Evolutionary conservation across 2,113 vertebrate genomes (phyloP).

Genomic region (Gobius niger): DNA sequence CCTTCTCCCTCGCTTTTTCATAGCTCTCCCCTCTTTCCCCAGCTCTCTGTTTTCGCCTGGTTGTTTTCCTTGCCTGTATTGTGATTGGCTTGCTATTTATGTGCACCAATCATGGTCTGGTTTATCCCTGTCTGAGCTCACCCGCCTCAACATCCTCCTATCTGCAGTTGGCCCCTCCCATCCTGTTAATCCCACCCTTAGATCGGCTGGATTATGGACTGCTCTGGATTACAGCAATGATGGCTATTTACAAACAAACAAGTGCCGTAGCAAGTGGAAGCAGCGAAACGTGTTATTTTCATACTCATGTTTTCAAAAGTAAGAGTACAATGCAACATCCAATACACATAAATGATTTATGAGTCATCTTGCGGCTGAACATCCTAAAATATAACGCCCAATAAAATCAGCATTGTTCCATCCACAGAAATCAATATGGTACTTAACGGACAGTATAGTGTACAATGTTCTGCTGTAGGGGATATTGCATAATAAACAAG

Average conservation of each 20-base stretch:
- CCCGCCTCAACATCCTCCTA: conserved; percentile 45
- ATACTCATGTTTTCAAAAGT: not conserved
- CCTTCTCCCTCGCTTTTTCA: conserved; percentile 70
- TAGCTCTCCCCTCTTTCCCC: conserved; percentile 61
- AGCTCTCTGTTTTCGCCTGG: conserved; percentile 53
- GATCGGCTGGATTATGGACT: conserved; percentile 63
- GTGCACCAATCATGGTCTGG: conserved; percentile 67
- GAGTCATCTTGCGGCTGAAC: not conserved
- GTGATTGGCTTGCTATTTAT: conserved; percentile 80
- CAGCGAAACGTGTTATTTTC: not conserved
- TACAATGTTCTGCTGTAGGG: too few species aligned
- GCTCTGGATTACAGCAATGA: conserved; percentile 56
- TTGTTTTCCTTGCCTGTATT: conserved; percentile 60
- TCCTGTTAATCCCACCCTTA: conserved; percentile 65
- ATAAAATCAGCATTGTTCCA: not conserved
- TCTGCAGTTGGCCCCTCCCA: conserved; percentile 54
- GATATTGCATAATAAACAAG: too few species aligned
- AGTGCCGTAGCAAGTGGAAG: not conserved
- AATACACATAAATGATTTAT: not conserved
- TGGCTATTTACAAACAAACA: conserved; percentile 40
- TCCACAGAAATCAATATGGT: not conserved
- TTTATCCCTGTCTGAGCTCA: conserved; percentile 51
- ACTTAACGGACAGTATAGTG: not conserved
- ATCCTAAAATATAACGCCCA: not conserved
- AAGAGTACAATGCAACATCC: not conserved